Base-by-base conservation (phyloP, 2,113 vertebrate genomes). In the Okapia johnstoni region DNA sequence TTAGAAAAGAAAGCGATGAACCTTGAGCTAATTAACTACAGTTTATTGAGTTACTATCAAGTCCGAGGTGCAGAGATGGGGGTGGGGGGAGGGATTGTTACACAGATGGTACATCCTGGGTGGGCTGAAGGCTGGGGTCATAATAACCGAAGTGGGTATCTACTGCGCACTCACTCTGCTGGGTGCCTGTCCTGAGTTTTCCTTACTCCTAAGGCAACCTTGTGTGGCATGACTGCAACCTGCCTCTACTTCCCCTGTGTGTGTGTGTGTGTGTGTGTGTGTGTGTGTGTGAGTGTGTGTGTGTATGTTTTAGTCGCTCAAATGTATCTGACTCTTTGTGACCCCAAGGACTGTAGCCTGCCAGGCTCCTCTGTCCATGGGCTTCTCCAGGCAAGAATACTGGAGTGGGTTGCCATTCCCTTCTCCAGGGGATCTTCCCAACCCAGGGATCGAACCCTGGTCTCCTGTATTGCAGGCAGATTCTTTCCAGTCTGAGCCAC, bases 151-250 rank as follows among this genome's bases (percentile, higher is more conserved):
- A 33, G 9, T n/a, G 43, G 50, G 46, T 25, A 7, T n/a, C 17
- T 2, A 0, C 79, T 25, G 15, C 0, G 19, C 70, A 1, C 21
- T n/a, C 21, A 5, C 7, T 21, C 4, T 36, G 26, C 21, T 61
- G 58, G 73, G 25, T 12, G 7, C 30, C 70, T 90, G 30, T 55
- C 55, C 33, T 5, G 5, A 5, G 10, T 36, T 23, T 6, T 48
- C 28, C 25, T 46, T 26, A 36, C 25, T 46, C 55, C 36, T 50
- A n/a, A 30, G 9, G 36, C 57, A 48, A 10, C 50, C 73, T 21
- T 1, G 6, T 23, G 57, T 21, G 60, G 8, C 25, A 3, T 79
- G 30, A 25, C 23, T 87, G 36, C 26, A 23, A 1, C 17, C 17
- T 2, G 8, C 30, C 50, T n/a, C 36, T 9, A 3, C 43, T 30